These are phyloP conservation scores for Onthophagus taurus DNA, from an alignment of 1,140 invertebrate genomes.

Conservation along the genomic window DNA sequence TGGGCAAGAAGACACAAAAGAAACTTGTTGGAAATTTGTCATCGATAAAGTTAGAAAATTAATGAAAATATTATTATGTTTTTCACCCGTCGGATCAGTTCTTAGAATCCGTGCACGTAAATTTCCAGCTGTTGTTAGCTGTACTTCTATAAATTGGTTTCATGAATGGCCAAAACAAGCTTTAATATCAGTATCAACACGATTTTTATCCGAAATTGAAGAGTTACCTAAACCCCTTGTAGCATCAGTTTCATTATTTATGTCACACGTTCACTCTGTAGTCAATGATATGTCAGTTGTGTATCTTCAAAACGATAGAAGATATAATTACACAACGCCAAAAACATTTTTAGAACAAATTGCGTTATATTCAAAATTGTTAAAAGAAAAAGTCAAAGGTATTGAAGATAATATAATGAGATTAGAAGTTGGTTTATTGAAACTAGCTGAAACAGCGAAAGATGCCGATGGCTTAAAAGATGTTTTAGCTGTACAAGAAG, in stretches of 20 bases:
- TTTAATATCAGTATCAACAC: constrained; percentile 75
- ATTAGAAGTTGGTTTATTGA: constrained; percentile 80
- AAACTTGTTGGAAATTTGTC: constrained; percentile 94
- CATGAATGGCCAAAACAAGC: constrained; percentile 93
- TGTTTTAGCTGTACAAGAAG: constrained; percentile 79
- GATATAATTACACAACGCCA: constrained; percentile 95
- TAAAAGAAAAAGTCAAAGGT: constrained; percentile 67
- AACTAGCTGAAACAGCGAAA: constrained; percentile 69
- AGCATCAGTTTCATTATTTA: constrained; percentile 68
- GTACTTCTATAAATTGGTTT: constrained; percentile 91
- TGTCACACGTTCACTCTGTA: constrained; percentile 81
- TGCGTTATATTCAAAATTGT: constrained; percentile 71
- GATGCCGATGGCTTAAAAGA: constrained; percentile 46
- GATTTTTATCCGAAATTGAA: constrained; percentile 70
- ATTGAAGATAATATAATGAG: constrained; percentile 69
- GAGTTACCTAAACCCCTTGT: constrained; percentile 52
- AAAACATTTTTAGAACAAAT: constrained; percentile 95
- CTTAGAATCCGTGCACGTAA: constrained; percentile 76
- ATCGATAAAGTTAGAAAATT: constrained; percentile 76
- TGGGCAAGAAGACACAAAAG: constrained; percentile 75
- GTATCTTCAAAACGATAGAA: constrained; percentile 75
- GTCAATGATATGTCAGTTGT: constrained; percentile 78
- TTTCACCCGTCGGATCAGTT: constrained; percentile 83
- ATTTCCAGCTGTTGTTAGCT: constrained; percentile 91
- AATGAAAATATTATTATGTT: constrained; percentile 78